Conservation (phyloP, 2,888 invertebrate genomes). For the Amphipyra berbera region DNA sequence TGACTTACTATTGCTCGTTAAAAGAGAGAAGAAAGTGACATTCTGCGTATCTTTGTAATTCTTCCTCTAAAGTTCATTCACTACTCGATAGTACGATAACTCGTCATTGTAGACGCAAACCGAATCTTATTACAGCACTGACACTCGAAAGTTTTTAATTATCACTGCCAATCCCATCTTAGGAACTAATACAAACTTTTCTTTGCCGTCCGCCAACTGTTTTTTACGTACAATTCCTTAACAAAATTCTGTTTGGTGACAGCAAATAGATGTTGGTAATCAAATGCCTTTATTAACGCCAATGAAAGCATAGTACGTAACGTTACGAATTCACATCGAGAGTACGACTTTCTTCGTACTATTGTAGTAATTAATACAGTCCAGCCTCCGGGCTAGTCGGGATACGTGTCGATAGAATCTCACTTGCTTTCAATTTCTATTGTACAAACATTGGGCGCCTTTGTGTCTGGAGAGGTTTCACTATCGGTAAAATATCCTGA, state of each 20-base stretch:
- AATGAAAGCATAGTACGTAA: conserved; percentile 73
- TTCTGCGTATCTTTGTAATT: conserved; percentile 45
- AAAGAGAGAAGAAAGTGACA: conserved; percentile 52
- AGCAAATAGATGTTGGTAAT: conserved; percentile 47
- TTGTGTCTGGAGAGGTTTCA: conserved; percentile 40
- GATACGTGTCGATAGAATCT: conserved; percentile 43
- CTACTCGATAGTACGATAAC: conserved; percentile 60
- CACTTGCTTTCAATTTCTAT: conserved; percentile 52
- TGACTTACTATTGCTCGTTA: conserved; percentile 22
- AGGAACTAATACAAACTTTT: conserved; percentile 34
- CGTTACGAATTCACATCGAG: conserved; percentile 76
- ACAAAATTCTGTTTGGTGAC: conserved; percentile 14
- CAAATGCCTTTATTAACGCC: conserved; percentile 63
- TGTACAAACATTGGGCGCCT: conserved; percentile 21
- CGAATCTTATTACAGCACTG: conserved; percentile 69
- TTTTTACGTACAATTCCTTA: not conserved
- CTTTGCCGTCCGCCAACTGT: conserved; percentile 6
- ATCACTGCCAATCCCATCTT: conserved; percentile 68
- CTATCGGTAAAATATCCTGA: conserved; percentile 34
- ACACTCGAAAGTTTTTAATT: conserved; percentile 82
- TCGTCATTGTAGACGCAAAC: conserved; percentile 51
- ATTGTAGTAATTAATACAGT: conserved; percentile 78
- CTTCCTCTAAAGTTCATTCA: conserved; percentile 52
- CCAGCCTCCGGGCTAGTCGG: conserved; percentile 55
- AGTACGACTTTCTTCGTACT: conserved; percentile 78